phyloP scores from a whole-genome alignment of 1,140 invertebrate species.

The Drosophila equinoxialis region DNA sequence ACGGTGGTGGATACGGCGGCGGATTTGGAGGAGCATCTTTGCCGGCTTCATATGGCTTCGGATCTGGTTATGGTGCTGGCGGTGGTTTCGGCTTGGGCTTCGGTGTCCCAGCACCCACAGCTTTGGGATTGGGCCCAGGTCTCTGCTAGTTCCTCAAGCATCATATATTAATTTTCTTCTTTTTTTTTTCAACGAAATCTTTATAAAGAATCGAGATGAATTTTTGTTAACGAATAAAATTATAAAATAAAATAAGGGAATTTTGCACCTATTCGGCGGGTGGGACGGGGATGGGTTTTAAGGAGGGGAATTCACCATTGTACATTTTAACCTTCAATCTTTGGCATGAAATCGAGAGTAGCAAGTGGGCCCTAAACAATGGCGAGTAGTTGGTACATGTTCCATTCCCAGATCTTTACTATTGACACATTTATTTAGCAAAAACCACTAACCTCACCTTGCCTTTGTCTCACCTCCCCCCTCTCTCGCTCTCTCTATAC shows the following conservation, averaged over 20 bases:
- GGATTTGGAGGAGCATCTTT: conserved; percentile 29
- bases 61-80: conserved; percentile 33
- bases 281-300: too few relatives aligned
- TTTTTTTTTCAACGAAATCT: conserved; percentile 45
- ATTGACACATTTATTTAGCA: conserved; percentile 12
- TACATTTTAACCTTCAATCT: neutral
- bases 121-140: conserved; percentile 44
- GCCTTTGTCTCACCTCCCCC: too few relatives aligned
- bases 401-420: neutral
- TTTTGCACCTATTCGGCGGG: neutral
- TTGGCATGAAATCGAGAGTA: conserved; percentile 14
- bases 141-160: conserved; percentile 26
- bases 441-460: neutral
- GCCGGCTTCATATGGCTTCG: conserved; percentile 20
- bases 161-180: neutral
- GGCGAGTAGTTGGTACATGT: conserved; percentile 7
- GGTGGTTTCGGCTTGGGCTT: conserved; percentile 31
- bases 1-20: conserved; percentile 33
- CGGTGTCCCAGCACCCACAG: conserved; percentile 40
- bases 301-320: neutral
- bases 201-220: conserved; percentile 13
- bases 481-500: too few relatives aligned
- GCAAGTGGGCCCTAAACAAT: conserved; percentile 14
- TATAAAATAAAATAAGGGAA: conserved; percentile 19
- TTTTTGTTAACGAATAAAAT: conserved; percentile 35